Evolutionary conservation across 2,797 vertebrate genomes (phyloP).

Genomic region (Gymnopithys bicolor): DNA sequence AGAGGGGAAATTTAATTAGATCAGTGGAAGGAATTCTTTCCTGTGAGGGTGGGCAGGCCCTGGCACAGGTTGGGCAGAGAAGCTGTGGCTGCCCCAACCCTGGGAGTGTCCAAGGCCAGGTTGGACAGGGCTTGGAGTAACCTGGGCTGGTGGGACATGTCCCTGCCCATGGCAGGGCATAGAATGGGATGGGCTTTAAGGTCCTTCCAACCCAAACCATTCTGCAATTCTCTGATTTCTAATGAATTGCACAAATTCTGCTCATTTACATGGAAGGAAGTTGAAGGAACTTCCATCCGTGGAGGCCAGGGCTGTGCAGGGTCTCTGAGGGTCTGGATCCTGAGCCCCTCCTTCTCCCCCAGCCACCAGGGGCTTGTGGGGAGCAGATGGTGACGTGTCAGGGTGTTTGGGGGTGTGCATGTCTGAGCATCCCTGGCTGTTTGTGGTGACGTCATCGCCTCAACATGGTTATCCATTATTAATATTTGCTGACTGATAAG

Average conservation of each 20-base stretch:
- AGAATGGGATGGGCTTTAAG: not conserved
- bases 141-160: not conserved
- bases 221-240: not conserved
- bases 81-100: not conserved
- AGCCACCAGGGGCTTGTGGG: not conserved
- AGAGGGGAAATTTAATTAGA: not conserved
- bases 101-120: not conserved
- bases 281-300: not conserved
- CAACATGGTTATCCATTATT: constrained; percentile 14
- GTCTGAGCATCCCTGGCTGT: not conserved
- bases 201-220: not conserved
- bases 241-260: not conserved
- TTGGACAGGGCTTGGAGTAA: rapidly evolving
- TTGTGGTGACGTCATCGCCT: not conserved
- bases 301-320: not conserved
- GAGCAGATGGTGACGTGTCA: constrained; percentile 1
- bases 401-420: not conserved
- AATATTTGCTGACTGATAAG: not conserved
- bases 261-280: not conserved
- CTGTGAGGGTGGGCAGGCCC: not conserved
- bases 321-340: not conserved
- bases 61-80: not conserved
- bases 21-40: not conserved
- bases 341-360: not conserved
- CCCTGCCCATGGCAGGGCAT: not conserved